Base-by-base conservation (phyloP, 2,888 invertebrate genomes). In the Trissonchulus sp. region DNA sequence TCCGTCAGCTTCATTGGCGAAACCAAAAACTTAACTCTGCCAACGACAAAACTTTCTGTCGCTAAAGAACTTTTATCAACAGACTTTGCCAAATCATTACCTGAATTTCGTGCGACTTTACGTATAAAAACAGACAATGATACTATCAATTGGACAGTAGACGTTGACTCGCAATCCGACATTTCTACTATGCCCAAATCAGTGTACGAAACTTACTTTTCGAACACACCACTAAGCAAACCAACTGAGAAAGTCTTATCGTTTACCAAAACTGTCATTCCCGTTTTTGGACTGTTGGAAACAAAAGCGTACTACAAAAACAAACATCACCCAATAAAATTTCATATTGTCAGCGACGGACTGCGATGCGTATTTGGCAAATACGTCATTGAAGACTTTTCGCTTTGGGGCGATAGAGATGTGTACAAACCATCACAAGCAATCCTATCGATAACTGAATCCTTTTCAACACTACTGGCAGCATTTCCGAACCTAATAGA, bases 301-400 rank as follows among this genome's bases (percentile, higher is more conserved):
- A 48, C 23, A 8, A 8, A 8, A 15, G 48, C 48, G 8, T 15
- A 8, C 8, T 48, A 48, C 23, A 48, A 48, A 48, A 23, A 23
- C 48, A 8, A 48, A 23, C 48, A 48, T 15, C 8, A 8, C 8
- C 8, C 48, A 15, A 48, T 48, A 15, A 8, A 23, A 48, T 48
- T 48, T 48, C 48, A 48, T 48, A 23, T 48, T 15, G 48, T 48
- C 8, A 48, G 23, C 8, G 48, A 48, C 23, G 8, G 23, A 48
- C 23, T 48, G 8, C 48, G 48, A 8, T 48, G 48, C 48, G 48
- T 48, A 8, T 48, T 48, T 48, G 48, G 48, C 48, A 48, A 48
- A 48, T 48, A 48, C 48, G 48, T 48, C 48, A 48, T 48, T 23
- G 48, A 48, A 48, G 48, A 48, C 48, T 48, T 48, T 48, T 48